Base-by-base conservation (phyloP, 2,113 vertebrate species). In the Carassius auratus region DNA sequence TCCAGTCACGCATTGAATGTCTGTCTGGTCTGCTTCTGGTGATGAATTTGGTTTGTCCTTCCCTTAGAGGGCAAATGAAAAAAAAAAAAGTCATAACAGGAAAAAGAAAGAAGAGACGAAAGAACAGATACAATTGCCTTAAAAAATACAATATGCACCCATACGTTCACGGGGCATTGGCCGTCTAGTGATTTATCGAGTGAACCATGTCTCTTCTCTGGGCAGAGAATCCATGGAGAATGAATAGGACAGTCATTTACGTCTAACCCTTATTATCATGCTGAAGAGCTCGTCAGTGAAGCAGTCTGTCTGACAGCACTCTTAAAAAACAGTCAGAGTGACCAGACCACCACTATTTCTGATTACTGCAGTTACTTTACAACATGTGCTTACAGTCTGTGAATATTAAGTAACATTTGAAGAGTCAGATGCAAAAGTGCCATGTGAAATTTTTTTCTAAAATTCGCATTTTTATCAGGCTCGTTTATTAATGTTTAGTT, bases 241-340 rank as follows among this genome's bases (percentile, higher is more conserved):
- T 45, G 66, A 81, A n/a, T 59, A 86, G 77, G 45, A 26, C n/a
- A 48, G 62, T 85, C 82, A 45, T 50, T 84, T 77, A 80, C 23
- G 71, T 81, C 82, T 73, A 82, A 68, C 78, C 82, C 76, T 81
- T 86, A 88, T 89, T 89, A 86, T 86, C 78, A 89, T 87, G 77
- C 73, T 78, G 73, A 82, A 76, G 88, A 66, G 71, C 77, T 79
- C 55, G 42, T 87, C 33, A 52, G 68, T 66, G 38, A 73, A 66
- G 77, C 82, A 88, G 81, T 88, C 82, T 86, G 77, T 84, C 61
- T 85, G 76, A 76, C 73, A 81, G 61, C 71, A 42, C 75, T 48
- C 71, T 88, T 48, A 81, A 19, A 76, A 36, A 36, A 81, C 81
- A 76, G 64, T 83, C 64, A 76, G 84, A 76, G 75, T 48, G 57